Base-by-base conservation (phyloP, 2,113 vertebrate genomes). In the Taurulus bubalis region DNA sequence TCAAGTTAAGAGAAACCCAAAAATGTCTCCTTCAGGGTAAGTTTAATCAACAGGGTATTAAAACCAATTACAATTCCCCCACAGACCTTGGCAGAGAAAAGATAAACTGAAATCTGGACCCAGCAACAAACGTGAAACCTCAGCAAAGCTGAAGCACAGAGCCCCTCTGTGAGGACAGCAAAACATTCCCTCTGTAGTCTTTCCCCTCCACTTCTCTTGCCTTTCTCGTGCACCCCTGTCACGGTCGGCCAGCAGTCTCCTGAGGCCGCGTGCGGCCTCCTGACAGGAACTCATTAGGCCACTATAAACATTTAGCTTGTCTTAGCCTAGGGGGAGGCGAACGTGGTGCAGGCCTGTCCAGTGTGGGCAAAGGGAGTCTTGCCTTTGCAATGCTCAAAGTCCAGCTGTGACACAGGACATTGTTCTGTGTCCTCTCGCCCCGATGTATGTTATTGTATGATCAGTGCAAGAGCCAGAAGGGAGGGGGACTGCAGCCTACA, bases 281-380 rank as follows among this genome's bases (percentile, higher is more conserved):
- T 92, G 87, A 93, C 91, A 93, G 91, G 86, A 94, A 91, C 91
- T 94, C 93, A 93, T 95, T 94, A 95, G 89, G 80, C 84, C 78
- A 86, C 92, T 87, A 88, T 93, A 94, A 95, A 94, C 90, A 94
- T 90, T 89, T 89, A 90, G 78, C 91, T 87, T 79, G 83, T 89
- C 78, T 87, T 83, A 85, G 87, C 86, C 80, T 66, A 36, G 60
- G 53, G 86, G 81, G 62, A 77, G 62, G 77, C 12, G 84, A 80
- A 83, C 18, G 32, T 47, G 77, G 79, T 60, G 36, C 14, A 24
- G 53, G 75, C 69, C 78, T 75, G 76, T 64, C 49, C 74, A 49
- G 63, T 38, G 47, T 34, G 70, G 69, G 42, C 69, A 74, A 40
- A 45, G 59, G 53, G 65, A 66, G 72, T 30, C 38, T n/a, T 30